Evolutionary conservation across 2,888 invertebrate genomes (phyloP).

Genomic region (Diaphora mendica): DNA sequence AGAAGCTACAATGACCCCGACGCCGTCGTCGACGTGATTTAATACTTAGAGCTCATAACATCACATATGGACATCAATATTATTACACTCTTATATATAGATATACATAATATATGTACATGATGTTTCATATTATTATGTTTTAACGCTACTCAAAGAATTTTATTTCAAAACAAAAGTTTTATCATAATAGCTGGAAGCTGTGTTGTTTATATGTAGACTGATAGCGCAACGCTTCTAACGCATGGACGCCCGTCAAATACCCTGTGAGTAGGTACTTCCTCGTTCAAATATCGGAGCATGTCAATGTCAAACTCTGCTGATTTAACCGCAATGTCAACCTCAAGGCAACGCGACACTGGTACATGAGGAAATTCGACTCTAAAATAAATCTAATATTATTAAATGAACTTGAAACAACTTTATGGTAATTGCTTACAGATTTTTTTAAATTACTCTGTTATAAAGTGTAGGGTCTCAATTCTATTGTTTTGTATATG

Average conservation of each 20-base stretch:
- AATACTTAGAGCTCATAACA: constrained; percentile 57
- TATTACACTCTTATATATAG: constrained; percentile 28
- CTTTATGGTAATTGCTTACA: constrained; percentile 4
- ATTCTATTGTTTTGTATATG: background rate
- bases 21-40: constrained; percentile 52
- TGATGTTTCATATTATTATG: constrained; percentile 31
- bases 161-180: background rate
- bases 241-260: constrained; percentile 56
- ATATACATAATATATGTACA: constrained; percentile 18
- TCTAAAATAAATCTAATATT: constrained; percentile 55
- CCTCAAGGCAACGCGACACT: constrained; percentile 73
- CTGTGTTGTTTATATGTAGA: constrained; percentile 3
- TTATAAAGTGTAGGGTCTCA: background rate
- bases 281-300: constrained; percentile 79
- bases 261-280: constrained; percentile 67
- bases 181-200: background rate
- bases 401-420: constrained; percentile 18
- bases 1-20: constrained; percentile 63
- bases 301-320: constrained; percentile 79
- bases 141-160: constrained; percentile 24
- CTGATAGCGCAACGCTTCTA: constrained; percentile 32
- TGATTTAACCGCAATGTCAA: constrained; percentile 82
- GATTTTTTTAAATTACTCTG: background rate
- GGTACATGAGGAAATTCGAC: constrained; percentile 67
- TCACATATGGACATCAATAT: constrained; percentile 47